Percentiles rank a stretch among this genome's conserved stretches.
These are phyloP conservation scores for Periplaneta americana DNA, from an alignment of 1,140 invertebrate genomes.

Conservation along the genomic window DNA sequence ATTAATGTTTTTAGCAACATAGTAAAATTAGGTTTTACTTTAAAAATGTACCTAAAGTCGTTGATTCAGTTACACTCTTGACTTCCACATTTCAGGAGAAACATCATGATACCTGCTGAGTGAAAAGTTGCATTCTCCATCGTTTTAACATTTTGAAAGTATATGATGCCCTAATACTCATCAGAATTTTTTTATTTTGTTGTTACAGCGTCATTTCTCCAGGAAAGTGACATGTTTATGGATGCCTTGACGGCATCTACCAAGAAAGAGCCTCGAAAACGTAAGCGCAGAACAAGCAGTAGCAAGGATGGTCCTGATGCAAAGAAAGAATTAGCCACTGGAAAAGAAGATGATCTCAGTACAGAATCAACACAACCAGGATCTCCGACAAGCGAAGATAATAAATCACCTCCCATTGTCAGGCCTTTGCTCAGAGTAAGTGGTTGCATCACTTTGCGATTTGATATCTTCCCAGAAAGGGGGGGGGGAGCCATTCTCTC, in stretches of 20 bases:
- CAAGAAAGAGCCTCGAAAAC: conserved; percentile 68
- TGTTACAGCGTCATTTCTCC: conserved; percentile 64
- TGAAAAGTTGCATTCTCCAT: no score
- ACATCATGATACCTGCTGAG: no score
- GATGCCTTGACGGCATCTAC: conserved; percentile 73
- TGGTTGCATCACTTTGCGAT: no score
- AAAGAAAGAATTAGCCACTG: conserved; percentile 41
- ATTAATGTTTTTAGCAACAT: no score
- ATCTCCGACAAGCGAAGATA: conserved; percentile 39
- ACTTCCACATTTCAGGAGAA: no score
- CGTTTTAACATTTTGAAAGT: no score
- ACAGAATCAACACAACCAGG: conserved; percentile 35
- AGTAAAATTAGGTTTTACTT: no score
- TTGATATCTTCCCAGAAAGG: no score
- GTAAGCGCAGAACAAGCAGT: conserved; percentile 61
- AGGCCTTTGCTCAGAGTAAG: conserved; percentile 48
- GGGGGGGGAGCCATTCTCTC: no score
- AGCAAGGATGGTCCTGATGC: conserved; percentile 51
- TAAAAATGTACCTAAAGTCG: no score
- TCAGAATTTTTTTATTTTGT: conserved; percentile 21
- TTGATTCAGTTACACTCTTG: no score
- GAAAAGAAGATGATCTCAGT: conserved; percentile 20
- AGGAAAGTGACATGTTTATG: conserved; percentile 90
- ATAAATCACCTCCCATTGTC: conserved; percentile 44
- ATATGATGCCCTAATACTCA: no score